Evolutionary conservation across 2,888 invertebrate genomes (phyloP).

Genomic region (Mimachlamys varia): DNA sequence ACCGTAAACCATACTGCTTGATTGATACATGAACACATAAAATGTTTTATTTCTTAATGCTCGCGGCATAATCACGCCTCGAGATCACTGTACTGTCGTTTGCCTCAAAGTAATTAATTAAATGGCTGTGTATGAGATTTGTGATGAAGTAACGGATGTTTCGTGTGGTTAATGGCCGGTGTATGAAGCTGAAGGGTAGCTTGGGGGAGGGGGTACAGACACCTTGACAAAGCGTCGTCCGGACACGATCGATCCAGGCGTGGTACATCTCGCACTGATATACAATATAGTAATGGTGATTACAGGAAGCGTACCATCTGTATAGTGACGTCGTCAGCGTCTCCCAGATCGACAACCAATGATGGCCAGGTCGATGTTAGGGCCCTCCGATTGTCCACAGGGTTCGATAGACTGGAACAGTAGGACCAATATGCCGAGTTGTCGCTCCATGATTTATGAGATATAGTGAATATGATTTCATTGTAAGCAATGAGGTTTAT

Average conservation of each 20-base stretch:
- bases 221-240: background rate
- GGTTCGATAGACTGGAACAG: background rate
- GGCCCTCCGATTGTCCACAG: background rate
- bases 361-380: background rate
- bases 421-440: no score
- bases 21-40: background rate
- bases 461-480: background rate
- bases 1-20: background rate
- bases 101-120: slow-evolving; percentile 6
- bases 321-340: background rate
- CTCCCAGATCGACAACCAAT: background rate
- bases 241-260: background rate
- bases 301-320: background rate
- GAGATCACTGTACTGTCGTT: background rate
- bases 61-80: background rate
- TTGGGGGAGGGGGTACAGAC: background rate
- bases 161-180: background rate
- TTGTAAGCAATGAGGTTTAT: background rate
- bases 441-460: background rate
- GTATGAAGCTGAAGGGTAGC: background rate
- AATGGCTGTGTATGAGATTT: slow-evolving; percentile 1
- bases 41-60: no score
- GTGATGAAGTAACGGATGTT: background rate
- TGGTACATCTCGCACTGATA: slow-evolving; percentile 24
- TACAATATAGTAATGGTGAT: background rate